Evolutionary conservation across 2,797 vertebrate species (phyloP), one percentile per base, ranked within the genome.

Genomic region (Pseudotriccus pelzelni): DNA sequence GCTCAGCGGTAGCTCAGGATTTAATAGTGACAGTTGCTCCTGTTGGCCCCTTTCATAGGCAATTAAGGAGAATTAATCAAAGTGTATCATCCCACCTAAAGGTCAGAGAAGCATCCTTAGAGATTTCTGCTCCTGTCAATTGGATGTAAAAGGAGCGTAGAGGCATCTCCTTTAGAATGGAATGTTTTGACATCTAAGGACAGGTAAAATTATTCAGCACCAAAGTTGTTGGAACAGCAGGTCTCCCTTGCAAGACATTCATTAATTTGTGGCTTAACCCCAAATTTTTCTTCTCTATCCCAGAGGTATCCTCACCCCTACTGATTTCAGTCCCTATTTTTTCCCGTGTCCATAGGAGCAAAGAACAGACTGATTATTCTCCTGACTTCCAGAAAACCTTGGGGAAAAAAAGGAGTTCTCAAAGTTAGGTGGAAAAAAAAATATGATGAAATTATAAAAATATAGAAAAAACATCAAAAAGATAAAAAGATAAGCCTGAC

Each of bases 1-100:
- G 6, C 12, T 49, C 50, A 53, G 21, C 10, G 56, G 32, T 5
- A 30, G 4, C 8, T 80, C 0, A 0, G 36, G 58, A 10, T 81
- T 77, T 52, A 23, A 47, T 18, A n/a, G 36, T 19, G n/a, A 50
- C 13, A 37, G 5, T 6, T 59, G 21, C 11, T 41, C 4, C 0
- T 6, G 9, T 5, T 62, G 22, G 8, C 22, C 20, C 64, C 2
- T 1, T 23, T 70, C 28, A 25, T 0, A 46, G 32, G 14, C 53
- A 82, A 7, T 23, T 58, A 53, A 79, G 24, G 44, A 74, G 37
- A 63, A 55, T 16, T 3, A 7, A 59, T n/a, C n/a, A n/a, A n/a
- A n/a, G n/a, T n/a, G n/a, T n/a, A n/a, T n/a, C n/a, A n/a, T n/a
- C n/a, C n/a, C n/a, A n/a, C n/a, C n/a, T n/a, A n/a, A n/a, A 74